phyloP scores from a whole-genome alignment of 64 coral and sea anemone species.

The Acropora yongei region DNA sequence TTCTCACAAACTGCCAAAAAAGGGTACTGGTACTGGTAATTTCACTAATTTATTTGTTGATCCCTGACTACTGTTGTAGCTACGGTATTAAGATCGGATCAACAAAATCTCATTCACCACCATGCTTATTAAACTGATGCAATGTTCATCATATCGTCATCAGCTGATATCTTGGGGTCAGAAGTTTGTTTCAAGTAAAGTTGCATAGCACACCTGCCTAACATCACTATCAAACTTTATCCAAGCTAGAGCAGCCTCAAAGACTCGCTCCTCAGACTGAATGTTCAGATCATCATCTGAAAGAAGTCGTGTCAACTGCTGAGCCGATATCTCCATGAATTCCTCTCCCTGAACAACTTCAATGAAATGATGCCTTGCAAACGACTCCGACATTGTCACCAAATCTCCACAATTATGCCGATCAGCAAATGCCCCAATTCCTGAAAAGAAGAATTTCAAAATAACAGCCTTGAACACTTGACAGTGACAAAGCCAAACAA shows the following conservation, averaged over 20 bases:
- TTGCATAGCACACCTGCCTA: conserved; percentile 55
- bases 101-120: too few relatives aligned
- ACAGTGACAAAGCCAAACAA: neutral
- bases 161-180: too few relatives aligned
- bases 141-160: too few relatives aligned
- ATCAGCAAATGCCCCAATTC: conserved; percentile 93
- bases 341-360: conserved; percentile 97
- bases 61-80: too few relatives aligned
- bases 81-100: too few relatives aligned
- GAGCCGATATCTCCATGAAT: conserved; percentile 84
- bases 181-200: too few relatives aligned
- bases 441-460: conserved; percentile 41
- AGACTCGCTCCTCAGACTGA: conserved; percentile 93
- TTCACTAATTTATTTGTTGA: too few relatives aligned
- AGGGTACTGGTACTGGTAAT: too few relatives aligned
- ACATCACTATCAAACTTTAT: conserved; percentile 85
- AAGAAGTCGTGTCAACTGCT: conserved; percentile 80
- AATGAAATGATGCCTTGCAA: conserved; percentile 91
- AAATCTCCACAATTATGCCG: conserved; percentile 82
- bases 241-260: conserved; percentile 97
- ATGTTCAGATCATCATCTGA: conserved; percentile 89
- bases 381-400: conserved; percentile 74
- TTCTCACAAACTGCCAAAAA: too few relatives aligned
- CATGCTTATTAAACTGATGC: too few relatives aligned
- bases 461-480: neutral